These are phyloP conservation scores for Melanerpes aurifrons DNA, from an alignment of 2,113 vertebrate species.

Conservation along the genomic window DNA sequence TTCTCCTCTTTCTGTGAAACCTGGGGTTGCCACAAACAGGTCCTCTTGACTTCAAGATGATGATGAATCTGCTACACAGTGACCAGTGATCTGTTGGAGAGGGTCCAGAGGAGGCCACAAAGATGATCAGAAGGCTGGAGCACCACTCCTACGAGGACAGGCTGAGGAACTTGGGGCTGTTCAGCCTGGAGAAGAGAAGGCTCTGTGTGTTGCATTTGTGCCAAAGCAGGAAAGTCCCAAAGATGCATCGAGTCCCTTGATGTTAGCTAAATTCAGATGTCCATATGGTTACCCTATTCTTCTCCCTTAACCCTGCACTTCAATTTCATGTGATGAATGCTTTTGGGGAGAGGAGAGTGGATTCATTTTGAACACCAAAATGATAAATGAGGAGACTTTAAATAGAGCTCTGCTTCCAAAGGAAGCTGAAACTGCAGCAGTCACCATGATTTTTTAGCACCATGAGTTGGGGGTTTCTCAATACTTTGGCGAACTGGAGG, in stretches of 20 bases:
- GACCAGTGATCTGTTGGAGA: too few species aligned
- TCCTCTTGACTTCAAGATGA: not conserved
- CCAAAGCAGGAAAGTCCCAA: not conserved
- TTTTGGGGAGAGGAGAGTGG: not conserved
- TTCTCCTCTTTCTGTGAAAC: not conserved
- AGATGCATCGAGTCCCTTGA: not conserved
- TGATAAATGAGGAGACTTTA: not conserved
- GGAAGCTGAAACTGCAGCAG: not conserved
- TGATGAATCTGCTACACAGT: not conserved
- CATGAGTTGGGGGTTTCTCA: not conserved
- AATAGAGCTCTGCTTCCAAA: not conserved
- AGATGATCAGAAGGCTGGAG: too few species aligned
- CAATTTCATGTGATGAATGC: rapidly evolving
- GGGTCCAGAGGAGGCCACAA: too few species aligned
- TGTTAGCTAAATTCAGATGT: not conserved
- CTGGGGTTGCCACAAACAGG: not conserved
- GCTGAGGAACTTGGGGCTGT: too few species aligned
- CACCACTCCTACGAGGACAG: too few species aligned
- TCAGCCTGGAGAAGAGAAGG: too few species aligned
- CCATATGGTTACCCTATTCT: not conserved
- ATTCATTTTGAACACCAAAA: not conserved
- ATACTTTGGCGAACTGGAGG: not conserved
- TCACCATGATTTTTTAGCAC: not conserved
- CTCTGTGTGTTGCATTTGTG: not conserved
- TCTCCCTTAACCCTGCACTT: not conserved